These are phyloP conservation scores for Acropora tenuis DNA, from an alignment of 64 coral and sea anemone species.

Conservation along the genomic window DNA sequence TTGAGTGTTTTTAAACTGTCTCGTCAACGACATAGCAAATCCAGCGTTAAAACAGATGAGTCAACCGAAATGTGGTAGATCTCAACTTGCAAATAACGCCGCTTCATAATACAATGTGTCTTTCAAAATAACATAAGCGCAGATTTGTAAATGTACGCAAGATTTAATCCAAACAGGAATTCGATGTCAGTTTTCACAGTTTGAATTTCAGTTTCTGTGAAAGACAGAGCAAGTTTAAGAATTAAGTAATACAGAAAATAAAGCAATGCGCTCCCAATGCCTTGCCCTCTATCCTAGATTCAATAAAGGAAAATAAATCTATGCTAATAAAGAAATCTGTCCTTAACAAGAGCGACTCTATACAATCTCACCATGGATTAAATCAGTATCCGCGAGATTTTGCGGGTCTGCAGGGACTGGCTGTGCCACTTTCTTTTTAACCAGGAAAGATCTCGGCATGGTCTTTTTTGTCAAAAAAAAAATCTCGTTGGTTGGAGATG, in stretches of 20 bases:
- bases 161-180: constrained; percentile 13
- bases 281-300: not conserved
- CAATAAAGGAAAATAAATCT: constrained; percentile 31
- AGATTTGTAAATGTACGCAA: not conserved
- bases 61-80: not conserved
- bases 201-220: not conserved
- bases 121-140: not conserved
- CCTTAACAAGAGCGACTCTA: constrained; percentile 26
- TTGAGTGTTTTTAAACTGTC: constrained; percentile 3
- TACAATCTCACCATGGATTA: constrained; percentile 63
- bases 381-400: constrained; percentile 23
- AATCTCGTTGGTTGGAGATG: not conserved
- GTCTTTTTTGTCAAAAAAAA: not conserved
- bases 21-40: constrained; percentile 1
- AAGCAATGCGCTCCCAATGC: no score
- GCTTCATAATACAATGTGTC: no score
- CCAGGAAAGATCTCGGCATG: constrained; percentile 90
- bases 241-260: not conserved
- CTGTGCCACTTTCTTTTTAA: constrained; percentile 57
- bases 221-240: not conserved
- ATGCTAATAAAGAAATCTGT: constrained; percentile 1
- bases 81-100: not conserved
- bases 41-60: not conserved
- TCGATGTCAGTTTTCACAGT: not conserved
- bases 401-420: constrained; percentile 32